Base-by-base conservation (phyloP, 2,888 invertebrate genomes). In the Phyto melanocephala region DNA sequence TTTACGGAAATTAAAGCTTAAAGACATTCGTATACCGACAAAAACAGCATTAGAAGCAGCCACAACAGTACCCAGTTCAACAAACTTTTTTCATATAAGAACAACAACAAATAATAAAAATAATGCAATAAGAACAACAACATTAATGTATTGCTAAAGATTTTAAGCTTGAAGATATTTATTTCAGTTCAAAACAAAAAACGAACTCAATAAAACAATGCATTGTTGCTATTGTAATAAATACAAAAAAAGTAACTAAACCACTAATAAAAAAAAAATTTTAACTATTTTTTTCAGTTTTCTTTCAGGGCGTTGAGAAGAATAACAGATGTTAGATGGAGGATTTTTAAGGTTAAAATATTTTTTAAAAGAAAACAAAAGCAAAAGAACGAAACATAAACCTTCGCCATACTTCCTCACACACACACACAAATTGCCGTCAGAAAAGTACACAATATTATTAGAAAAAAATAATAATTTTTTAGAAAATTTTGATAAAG, bases 1-100 rank as follows among this genome's bases (percentile, higher is more conserved):
- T 60, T 35, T 20, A 74, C 60, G 72, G 60, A 80, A 74, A 60
- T 74, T 74, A 60, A 62, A 62, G 79, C 79, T 80, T 80, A 80
- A 80, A 74, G 35, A 63, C 63, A 40, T 47, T 28, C 28, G 28
- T 54, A 33, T 33, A 42, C 54, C 63, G 33, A 20, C 37, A 56
- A 54, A 33, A 33, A 13, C 11, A 58, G 45, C 47, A 75, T 24
- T 75, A 75, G 47, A 60, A 56, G 15, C 45, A 58, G 22, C 65
- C 54, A 13, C 45, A 47, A 22, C 52, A 52, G 24, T n/a, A 52
- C 24, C 52, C 22, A 52, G 52, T 52, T 52, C 52, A 52, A 52
- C 52, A 52, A 52, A 52, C 52, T 24, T 52, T 52, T 52, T 52
- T 24, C 22, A n/a, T 52, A 52, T 28, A 22, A 52, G 7, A 52